These are phyloP conservation scores for Leistus spinibarbis DNA, from an alignment of 2,888 invertebrate species.

Conservation along the genomic window DNA sequence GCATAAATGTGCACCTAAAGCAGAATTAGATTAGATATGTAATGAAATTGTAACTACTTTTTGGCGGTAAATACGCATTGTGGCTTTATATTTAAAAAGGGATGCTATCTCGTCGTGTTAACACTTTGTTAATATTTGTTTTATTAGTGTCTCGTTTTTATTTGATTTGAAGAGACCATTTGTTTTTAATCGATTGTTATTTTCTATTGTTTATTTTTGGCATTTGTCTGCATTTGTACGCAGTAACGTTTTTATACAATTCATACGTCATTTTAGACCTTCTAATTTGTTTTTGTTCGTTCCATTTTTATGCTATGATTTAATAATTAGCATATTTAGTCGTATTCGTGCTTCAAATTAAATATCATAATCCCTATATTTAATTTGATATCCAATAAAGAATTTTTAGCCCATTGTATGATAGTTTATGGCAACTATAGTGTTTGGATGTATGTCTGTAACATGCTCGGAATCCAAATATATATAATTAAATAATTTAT, in stretches of 20 bases:
- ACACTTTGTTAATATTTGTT: neutral
- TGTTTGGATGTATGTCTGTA: too few species aligned
- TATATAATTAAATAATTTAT: too few species aligned
- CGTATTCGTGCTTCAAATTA: neutral
- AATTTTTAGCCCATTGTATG: too few species aligned
- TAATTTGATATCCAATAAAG: too few species aligned
- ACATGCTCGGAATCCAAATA: too few species aligned
- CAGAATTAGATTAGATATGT: too few species aligned
- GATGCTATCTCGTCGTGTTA: too few species aligned
- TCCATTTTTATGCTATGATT: neutral
- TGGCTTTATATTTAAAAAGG: too few species aligned
- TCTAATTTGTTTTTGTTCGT: slow-evolving; percentile 24
- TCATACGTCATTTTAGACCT: slow-evolving; percentile 28
- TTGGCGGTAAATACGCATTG: too few species aligned
- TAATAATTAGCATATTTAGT: neutral
- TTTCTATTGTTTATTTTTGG: neutral
- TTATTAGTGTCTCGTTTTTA: neutral
- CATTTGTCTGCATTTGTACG: slow-evolving; percentile 11
- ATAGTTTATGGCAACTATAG: too few species aligned
- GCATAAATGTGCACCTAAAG: too few species aligned
- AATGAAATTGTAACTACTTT: too few species aligned
- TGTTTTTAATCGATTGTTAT: neutral
- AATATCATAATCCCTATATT: slow-evolving; percentile 4
- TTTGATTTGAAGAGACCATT: neutral
- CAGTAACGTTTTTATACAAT: slow-evolving; percentile 20